Evolutionary conservation across 2,888 invertebrate species (phyloP), one percentile per base, ranked within the genome.

Genomic region (Spilarctia lutea): DNA sequence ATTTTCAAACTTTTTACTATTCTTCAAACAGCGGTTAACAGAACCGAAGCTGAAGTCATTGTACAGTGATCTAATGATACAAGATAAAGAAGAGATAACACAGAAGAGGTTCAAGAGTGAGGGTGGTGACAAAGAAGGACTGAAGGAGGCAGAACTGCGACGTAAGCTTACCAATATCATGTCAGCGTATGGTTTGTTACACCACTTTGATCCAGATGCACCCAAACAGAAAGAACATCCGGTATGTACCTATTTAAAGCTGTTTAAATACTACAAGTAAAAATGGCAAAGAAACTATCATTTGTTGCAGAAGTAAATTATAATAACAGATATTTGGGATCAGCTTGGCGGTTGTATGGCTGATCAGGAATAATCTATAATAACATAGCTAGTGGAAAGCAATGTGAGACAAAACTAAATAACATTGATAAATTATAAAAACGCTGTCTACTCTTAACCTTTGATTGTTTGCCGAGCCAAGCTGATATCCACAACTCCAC

Each of bases 11-110:
- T n/a, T 68, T 30, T 68, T 1, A 39, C 35, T 63, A 48, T 24
- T 63, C 71, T 72, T 68, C 72, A 90, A 92, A 18, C 88, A 98
- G 99, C 96, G 98, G 77, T 91, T 99, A 65, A 97, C 98, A 8
- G 98, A 98, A 87, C 96, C 97, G 0, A 98, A 98, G 91, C 92
- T 99, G 45, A 98, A 98, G 87, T 98, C 98, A 0, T 90, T 99
- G 33, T 98, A 98, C 89, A 98, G 98, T 89, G 99, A 99, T 88
- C 94, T 99, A 11, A 98, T 98, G 95, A 96, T 99, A 66, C 99
- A 99, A 79, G 99, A 99, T 88, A 99, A 99, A 94, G 98, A 98
- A 91, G 99, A 99, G 94, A 96, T 99, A 56, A 97, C 97, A 0
- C 97, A 97, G 91, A 99, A 99, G 91, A 97, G 98, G 87, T 91